Conservation (phyloP, 2,113 vertebrate genomes). For the Emydura subglobosa region DNA sequence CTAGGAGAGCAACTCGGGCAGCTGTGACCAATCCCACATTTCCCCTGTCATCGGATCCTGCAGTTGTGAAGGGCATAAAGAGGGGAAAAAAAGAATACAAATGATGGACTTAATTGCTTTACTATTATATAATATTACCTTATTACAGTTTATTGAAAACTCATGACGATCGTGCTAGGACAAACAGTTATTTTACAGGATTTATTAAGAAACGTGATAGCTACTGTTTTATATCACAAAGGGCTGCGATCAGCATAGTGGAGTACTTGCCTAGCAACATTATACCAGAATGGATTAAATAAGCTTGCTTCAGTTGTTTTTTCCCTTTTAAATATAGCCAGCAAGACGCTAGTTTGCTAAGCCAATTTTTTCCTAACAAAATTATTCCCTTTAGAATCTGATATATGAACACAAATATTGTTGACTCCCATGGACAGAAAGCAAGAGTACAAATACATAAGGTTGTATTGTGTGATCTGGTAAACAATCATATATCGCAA, state of each 20-base stretch:
- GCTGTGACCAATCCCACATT: neutral
- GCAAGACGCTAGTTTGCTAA: rapidly evolving
- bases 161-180: neutral
- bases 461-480: neutral
- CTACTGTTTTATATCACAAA: rapidly evolving
- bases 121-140: neutral
- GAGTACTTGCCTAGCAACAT: rapidly evolving
- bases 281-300: rapidly evolving
- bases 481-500: rapidly evolving
- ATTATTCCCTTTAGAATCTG: neutral
- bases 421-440: neutral
- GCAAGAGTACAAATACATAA: neutral
- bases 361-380: rapidly evolving
- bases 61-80: neutral
- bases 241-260: rapidly evolving
- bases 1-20: rapidly evolving
- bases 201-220: neutral
- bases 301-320: rapidly evolving
- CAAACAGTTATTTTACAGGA: neutral
- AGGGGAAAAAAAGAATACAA: neutral
- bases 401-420: neutral
- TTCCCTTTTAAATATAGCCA: rapidly evolving
- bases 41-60: neutral
- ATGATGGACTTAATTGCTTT: neutral
- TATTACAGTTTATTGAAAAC: neutral